A percentile compares a stretch with the other conserved stretches of the same genome.
These are phyloP conservation scores for Aegotheles bennettii DNA, from an alignment of 2,113 vertebrate species.

Conservation along the genomic window DNA sequence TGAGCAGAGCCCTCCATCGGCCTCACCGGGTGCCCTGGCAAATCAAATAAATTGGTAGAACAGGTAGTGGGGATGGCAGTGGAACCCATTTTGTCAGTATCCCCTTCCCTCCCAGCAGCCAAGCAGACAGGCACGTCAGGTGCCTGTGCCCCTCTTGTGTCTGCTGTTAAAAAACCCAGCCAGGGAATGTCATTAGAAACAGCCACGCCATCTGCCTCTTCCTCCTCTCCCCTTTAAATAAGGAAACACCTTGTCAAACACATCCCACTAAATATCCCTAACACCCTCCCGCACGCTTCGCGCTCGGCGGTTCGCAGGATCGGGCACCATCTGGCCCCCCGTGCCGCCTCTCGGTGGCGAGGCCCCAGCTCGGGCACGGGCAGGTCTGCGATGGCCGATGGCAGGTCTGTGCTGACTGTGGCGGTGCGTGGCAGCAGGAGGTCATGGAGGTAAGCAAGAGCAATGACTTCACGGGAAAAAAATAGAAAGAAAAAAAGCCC, in stretches of 20 bases:
- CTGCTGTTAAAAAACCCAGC: conserved; percentile 53
- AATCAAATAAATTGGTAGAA: background rate
- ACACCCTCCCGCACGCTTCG: conserved; percentile 23
- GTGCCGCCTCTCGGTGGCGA: fast-evolving
- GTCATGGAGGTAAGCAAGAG: background rate
- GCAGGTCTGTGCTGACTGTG: fast-evolving
- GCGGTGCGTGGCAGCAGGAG: fast-evolving
- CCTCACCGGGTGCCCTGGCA: fast-evolving
- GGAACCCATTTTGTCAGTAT: background rate
- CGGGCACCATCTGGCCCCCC: conserved; percentile 51
- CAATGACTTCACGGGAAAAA: background rate
- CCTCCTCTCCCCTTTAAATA: conserved; percentile 57
- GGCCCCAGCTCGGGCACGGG: background rate
- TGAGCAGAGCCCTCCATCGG: background rate
- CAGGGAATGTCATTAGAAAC: conserved; percentile 63
- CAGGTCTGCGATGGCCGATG: fast-evolving
- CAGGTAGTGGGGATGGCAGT: background rate
- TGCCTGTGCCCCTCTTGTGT: conserved; percentile 45
- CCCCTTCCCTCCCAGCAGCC: background rate
- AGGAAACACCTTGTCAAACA: conserved; percentile 67
- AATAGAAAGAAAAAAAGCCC: too few relatives aligned
- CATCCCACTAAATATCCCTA: conserved; percentile 61
- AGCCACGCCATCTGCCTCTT: conserved; percentile 58
- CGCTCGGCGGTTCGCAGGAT: conserved; percentile 16
- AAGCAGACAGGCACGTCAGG: conserved; percentile 45